These are phyloP conservation scores for Alitta virens DNA, from an alignment of 2,888 invertebrate genomes.

Conservation along the genomic window DNA sequence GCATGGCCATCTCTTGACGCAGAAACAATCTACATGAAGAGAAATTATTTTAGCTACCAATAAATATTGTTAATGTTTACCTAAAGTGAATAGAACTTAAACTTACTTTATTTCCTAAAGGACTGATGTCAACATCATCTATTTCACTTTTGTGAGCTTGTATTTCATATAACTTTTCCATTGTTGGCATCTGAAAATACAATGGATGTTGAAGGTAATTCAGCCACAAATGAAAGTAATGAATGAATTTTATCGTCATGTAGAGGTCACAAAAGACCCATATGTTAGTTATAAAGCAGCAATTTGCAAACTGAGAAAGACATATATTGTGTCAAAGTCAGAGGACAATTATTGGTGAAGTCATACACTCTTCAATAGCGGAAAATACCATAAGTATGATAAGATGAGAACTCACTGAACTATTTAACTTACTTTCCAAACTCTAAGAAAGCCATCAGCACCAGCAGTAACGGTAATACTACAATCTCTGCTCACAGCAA, in stretches of 20 bases:
- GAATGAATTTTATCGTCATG: no score
- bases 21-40: constrained; percentile 67
- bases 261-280: no score
- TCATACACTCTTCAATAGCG: neutral
- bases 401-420: no score
- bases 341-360: no score
- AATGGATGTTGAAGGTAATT: no score
- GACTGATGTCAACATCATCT: constrained; percentile 89
- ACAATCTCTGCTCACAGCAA: constrained; percentile 74
- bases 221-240: no score
- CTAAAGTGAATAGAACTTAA: no score
- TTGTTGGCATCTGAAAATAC: constrained; percentile 70
- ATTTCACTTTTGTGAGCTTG: constrained; percentile 85
- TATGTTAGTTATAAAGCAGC: no score
- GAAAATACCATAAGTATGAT: neutral
- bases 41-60: no score
- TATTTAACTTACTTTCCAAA: constrained; percentile 69
- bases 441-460: constrained; percentile 79
- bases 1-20: constrained; percentile 85
- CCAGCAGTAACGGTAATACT: constrained; percentile 87
- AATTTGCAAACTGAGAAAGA: no score
- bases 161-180: constrained; percentile 70
- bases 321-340: no score
- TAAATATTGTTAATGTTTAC: no score
- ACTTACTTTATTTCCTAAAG: constrained; percentile 65